Conservation (phyloP, 2,113 vertebrate species). For the Trochalopteron elliotii region DNA sequence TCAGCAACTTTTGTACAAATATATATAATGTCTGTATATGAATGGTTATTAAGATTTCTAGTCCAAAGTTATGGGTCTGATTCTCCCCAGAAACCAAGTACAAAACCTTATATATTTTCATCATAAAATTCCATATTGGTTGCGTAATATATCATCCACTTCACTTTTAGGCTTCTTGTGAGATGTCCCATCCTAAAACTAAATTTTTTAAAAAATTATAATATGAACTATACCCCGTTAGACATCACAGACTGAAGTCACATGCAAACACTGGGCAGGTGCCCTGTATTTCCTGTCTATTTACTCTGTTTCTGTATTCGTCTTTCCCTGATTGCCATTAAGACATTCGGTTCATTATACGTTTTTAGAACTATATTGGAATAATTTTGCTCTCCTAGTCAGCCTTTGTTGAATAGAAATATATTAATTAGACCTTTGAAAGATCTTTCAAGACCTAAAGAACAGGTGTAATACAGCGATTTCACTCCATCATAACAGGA, state of each 20-base stretch:
- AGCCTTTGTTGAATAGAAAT: not conserved
- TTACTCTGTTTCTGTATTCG: not conserved
- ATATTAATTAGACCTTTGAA: not conserved
- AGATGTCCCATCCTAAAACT: not conserved
- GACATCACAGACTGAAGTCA: not conserved
- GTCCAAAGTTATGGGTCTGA: not conserved
- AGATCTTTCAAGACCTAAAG: not conserved
- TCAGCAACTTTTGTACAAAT: not conserved
- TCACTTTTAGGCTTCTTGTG: not conserved
- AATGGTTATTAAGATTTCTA: not conserved
- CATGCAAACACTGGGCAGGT: not conserved
- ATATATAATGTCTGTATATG: not conserved
- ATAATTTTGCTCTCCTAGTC: not conserved
- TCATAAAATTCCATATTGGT: not conserved
- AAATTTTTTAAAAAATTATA: not conserved
- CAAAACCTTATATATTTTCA: not conserved
- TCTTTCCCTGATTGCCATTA: not conserved
- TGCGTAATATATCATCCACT: not conserved
- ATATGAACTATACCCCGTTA: not conserved
- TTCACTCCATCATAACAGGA: fast-evolving
- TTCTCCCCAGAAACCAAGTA: not conserved
- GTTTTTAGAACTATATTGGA: not conserved
- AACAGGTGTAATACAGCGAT: not conserved
- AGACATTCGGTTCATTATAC: not conserved
- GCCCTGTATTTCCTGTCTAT: not conserved